A percentile compares a stretch with the other conserved stretches of the same genome.
These are phyloP conservation scores for Myocastor coypus DNA, from an alignment of 2,113 vertebrate genomes.

Conservation along the genomic window DNA sequence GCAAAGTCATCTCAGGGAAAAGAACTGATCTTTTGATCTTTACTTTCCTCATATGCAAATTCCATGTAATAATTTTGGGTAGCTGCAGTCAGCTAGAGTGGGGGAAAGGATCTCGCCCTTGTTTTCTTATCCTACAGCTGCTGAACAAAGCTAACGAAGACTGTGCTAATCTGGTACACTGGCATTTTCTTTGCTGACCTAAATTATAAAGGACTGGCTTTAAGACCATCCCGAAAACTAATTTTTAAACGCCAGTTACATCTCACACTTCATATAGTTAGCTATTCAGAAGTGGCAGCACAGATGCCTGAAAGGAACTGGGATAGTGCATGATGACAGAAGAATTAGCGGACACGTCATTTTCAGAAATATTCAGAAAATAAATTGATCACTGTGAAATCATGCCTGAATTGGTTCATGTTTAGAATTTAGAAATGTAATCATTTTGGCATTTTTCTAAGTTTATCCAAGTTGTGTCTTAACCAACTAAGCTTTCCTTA, in stretches of 20 bases:
- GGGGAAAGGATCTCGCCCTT: neutral
- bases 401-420: neutral
- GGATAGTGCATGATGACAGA: constrained; percentile 42
- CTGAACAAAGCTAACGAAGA: constrained; percentile 44
- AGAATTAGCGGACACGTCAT: constrained; percentile 39
- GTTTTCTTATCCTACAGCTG: constrained; percentile 59
- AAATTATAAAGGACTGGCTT: constrained; percentile 83
- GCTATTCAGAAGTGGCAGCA: constrained; percentile 61
- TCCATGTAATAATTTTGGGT: neutral
- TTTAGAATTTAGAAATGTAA: constrained; percentile 41
- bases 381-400: neutral
- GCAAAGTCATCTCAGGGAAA: neutral
- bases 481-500: constrained; percentile 9
- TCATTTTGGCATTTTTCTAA: neutral
- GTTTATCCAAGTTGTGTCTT: constrained; percentile 19
- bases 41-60: constrained; percentile 46
- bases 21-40: constrained; percentile 26
- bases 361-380: constrained; percentile 49
- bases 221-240: constrained; percentile 79
- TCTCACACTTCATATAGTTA: constrained; percentile 72
- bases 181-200: constrained; percentile 76
- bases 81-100: neutral
- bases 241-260: constrained; percentile 82
- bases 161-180: constrained; percentile 70
- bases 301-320: constrained; percentile 38